phyloP scores from a whole-genome alignment of 1,140 invertebrate species.

The Homarus americanus region DNA sequence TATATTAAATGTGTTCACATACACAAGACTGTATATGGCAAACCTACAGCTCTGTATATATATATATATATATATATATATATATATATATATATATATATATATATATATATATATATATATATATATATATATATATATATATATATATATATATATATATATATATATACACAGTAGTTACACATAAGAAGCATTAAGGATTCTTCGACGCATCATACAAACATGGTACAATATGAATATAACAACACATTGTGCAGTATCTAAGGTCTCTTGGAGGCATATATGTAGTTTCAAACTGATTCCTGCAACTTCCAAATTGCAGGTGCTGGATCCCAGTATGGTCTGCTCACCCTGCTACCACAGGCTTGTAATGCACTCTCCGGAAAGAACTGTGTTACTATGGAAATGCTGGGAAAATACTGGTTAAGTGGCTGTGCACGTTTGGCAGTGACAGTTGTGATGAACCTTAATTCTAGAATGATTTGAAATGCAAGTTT shows the following conservation, averaged over 20 bases:
- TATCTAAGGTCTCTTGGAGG: not conserved
- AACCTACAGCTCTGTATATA: too few relatives aligned
- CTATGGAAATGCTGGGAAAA: constrained; percentile 67
- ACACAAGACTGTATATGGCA: not conserved
- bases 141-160: too few relatives aligned
- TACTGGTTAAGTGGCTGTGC: constrained; percentile 67
- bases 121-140: too few relatives aligned
- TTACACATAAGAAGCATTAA: not conserved
- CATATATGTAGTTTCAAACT: not conserved
- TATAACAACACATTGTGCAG: not conserved
- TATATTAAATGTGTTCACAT: not conserved
- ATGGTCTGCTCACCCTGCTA: constrained; percentile 16
- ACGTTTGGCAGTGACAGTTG: constrained; percentile 66
- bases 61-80: too few relatives aligned
- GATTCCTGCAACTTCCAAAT: not conserved
- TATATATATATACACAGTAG: too few relatives aligned
- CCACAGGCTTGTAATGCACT: constrained; percentile 64
- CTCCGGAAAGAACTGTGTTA: constrained; percentile 45
- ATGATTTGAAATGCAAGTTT: constrained; percentile 21
- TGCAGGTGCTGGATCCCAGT: not conserved
- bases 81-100: too few relatives aligned
- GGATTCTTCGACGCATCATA: not conserved
- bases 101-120: too few relatives aligned
- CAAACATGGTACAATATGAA: not conserved
- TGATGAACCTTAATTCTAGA: constrained; percentile 41